Conservation (phyloP, 2,113 vertebrate species). For the Geococcyx californianus region DNA sequence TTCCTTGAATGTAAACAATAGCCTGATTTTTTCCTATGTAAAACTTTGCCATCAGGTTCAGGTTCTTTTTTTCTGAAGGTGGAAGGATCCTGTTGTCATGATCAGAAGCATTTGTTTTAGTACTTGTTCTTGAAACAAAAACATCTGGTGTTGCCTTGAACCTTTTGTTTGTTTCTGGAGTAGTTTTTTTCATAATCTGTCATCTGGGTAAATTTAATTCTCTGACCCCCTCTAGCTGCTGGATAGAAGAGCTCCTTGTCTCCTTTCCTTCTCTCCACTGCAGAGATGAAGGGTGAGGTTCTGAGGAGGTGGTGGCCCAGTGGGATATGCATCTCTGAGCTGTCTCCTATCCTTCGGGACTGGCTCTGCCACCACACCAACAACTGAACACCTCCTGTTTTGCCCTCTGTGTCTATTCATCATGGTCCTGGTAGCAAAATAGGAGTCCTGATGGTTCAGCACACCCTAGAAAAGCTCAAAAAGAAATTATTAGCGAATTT, state of each 20-base stretch:
- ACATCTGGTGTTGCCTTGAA: not conserved
- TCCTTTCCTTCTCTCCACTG: not conserved
- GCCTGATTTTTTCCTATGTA: not conserved
- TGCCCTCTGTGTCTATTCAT: not conserved
- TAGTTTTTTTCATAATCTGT: not conserved
- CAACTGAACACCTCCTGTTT: not conserved
- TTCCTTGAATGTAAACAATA: not conserved
- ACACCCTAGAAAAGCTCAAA: not conserved
- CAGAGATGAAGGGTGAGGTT: not conserved
- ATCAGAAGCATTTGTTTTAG: not conserved
- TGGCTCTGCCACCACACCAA: not conserved
- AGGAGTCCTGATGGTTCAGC: not conserved
- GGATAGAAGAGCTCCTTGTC: not conserved
- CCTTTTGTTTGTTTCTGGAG: not conserved
- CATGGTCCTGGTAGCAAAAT: not conserved
- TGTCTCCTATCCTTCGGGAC: not conserved
- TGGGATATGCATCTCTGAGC: not conserved
- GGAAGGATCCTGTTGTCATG: not conserved
- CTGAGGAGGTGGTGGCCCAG: not conserved
- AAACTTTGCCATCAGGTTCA: not conserved
- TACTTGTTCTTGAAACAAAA: not conserved
- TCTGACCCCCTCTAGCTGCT: conserved; percentile 42
- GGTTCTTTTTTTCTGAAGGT: not conserved
- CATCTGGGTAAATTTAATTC: conserved; percentile 2
- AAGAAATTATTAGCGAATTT: not conserved